A percentile compares a stretch with the other conserved stretches of the same genome.
These are phyloP conservation scores for Nomada flava DNA, from an alignment of 2,888 invertebrate species.

Conservation along the genomic window DNA sequence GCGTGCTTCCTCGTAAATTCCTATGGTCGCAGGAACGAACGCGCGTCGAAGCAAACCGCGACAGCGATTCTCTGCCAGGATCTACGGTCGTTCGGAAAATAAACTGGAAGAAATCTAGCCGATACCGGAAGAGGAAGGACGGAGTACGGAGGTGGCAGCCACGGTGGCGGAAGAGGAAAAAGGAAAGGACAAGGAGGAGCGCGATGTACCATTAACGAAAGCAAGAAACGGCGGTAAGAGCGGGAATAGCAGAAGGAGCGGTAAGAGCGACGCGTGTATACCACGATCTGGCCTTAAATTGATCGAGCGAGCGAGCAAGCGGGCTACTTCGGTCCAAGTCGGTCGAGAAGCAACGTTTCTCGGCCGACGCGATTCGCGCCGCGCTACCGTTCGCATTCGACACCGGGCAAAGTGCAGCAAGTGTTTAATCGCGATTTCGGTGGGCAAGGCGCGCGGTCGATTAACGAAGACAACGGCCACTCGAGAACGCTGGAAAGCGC, in stretches of 20 bases:
- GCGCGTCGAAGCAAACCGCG: no score
- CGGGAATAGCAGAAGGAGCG: constrained; percentile 38
- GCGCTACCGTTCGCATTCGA: no score
- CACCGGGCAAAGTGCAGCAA: no score
- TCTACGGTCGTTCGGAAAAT: no score
- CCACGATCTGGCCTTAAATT: constrained; percentile 76
- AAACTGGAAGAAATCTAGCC: no score
- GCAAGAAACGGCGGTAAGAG: constrained; percentile 33
- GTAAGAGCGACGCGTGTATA: constrained; percentile 46
- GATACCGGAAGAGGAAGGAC: not conserved
- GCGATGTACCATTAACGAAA: not conserved
- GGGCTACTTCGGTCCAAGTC: constrained; percentile 75
- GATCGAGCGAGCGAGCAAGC: constrained; percentile 72
- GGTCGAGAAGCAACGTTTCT: constrained; percentile 70
- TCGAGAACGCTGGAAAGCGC: constrained; percentile 40
- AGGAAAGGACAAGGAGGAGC: not conserved
- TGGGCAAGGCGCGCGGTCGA: no score
- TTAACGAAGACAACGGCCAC: no score
- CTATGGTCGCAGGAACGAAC: not conserved
- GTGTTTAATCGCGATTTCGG: no score
- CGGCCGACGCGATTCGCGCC: constrained; percentile 11
- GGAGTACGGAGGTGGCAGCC: no score
- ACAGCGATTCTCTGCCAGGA: no score
- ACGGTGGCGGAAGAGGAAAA: not conserved
- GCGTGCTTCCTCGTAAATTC: not conserved